A percentile compares a stretch with the other conserved stretches of the same genome.
Evolutionary conservation across 2,888 invertebrate species (phyloP).

Genomic region (Drosophila differens): DNA sequence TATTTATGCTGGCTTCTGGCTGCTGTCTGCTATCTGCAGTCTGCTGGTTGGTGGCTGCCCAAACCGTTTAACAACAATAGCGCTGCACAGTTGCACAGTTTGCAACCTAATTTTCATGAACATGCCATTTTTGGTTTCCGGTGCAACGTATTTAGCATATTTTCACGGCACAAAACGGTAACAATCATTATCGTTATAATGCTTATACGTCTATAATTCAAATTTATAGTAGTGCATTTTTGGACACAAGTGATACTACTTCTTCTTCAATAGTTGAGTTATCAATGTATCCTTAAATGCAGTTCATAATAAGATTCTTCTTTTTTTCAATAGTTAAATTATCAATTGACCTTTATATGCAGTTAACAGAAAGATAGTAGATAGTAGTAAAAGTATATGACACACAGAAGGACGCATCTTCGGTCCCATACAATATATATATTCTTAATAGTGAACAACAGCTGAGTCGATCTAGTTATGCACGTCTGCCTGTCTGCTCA

Average conservation of each 20-base stretch:
- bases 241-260: background rate
- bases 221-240: conserved; percentile 6
- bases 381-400: background rate
- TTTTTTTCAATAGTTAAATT: background rate
- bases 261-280: background rate
- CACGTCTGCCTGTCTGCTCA: background rate
- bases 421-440: background rate
- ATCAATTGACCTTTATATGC: background rate
- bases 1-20: conserved; percentile 20
- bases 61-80: conserved; percentile 41
- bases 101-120: conserved; percentile 67
- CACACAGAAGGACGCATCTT: background rate
- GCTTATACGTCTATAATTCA: conserved; percentile 57
- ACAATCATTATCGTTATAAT: conserved; percentile 70
- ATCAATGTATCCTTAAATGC: background rate
- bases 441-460: background rate
- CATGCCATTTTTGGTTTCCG: conserved; percentile 65
- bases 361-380: background rate
- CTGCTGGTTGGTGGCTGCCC: conserved; percentile 24
- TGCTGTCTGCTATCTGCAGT: background rate
- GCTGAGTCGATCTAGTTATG: background rate
- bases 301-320: background rate
- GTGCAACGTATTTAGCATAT: conserved; percentile 66
- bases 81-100: conserved; percentile 26
- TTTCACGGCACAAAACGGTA: conserved; percentile 66